Evolutionary conservation across 2,888 invertebrate genomes (phyloP).

Genomic region (Phragmatobia fuliginosa): DNA sequence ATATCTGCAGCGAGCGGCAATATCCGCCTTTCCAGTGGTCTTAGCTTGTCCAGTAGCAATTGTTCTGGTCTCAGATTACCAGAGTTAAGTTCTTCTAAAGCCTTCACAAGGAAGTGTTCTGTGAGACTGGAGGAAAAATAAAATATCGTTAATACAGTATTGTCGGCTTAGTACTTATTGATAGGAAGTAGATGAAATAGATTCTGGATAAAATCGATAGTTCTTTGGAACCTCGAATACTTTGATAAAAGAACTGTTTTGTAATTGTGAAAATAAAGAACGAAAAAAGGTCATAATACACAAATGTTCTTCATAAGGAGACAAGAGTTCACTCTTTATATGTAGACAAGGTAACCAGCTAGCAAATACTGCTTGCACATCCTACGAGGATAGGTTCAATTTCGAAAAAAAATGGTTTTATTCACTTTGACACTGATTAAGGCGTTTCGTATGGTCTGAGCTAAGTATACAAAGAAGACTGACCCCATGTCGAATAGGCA

Average conservation of each 20-base stretch:
- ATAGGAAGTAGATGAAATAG: not conserved
- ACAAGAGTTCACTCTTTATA: not conserved
- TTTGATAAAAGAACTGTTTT: not conserved
- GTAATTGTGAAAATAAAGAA: not conserved
- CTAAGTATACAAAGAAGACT: too few species aligned
- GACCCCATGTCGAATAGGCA: too few species aligned
- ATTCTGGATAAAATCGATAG: not conserved
- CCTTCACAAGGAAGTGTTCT: slow-evolving; percentile 71
- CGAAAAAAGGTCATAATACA: not conserved
- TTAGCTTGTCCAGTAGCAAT: slow-evolving; percentile 68
- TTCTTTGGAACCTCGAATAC: not conserved
- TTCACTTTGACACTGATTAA: not conserved
- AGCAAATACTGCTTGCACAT: not conserved
- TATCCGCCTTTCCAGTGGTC: slow-evolving; percentile 69
- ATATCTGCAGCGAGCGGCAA: slow-evolving; percentile 75
- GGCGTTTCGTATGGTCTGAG: not conserved
- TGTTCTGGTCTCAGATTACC: slow-evolving; percentile 66
- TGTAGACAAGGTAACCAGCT: not conserved
- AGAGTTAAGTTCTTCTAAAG: slow-evolving; percentile 61
- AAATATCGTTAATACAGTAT: not conserved
- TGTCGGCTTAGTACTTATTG: not conserved
- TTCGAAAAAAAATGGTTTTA: not conserved
- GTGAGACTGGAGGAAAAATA: slow-evolving; percentile 66
- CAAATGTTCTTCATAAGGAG: not conserved
- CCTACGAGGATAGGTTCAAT: not conserved